Base-by-base conservation (phyloP, 2,113 vertebrate genomes). In the Potamarius usumacintae region DNA sequence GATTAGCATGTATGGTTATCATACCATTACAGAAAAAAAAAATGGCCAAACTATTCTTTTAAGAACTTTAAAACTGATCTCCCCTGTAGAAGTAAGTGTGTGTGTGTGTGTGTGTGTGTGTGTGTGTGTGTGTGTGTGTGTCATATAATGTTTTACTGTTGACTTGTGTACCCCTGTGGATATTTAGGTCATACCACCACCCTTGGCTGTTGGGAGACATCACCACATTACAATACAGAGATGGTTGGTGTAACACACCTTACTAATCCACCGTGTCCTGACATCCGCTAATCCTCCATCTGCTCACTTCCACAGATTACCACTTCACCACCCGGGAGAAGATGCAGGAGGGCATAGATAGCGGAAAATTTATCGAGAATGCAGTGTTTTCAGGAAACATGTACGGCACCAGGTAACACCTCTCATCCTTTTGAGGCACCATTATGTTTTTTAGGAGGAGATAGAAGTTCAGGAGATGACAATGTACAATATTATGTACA, bases 361-460 rank as follows among this genome's bases (percentile, higher is more conserved):
- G 96, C 0, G 97, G 96, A 0, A 95, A 97, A 27, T 99, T 98
- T 91, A 97, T 99, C 0, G 98, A 99, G 90, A 96, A 97, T 0
- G 97, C 97, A 0, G 97, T 97, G 90, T 99, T 99, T 93, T 99
- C 98, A 0, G 97, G 97, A 17, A 99, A 99, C 84, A 93, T 99
- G 92, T 99, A 99, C 0, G 98, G 98, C 89, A 99, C 98, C 20
- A 99, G 98, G 98, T 99, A 90, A 89, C 0, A 90, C 7, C 58
- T 48, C 15, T 58, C 25, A 30, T 27, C 4, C 50, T 25, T 86
- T 65, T 63, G 17, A 27, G 42, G 30, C 67, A 57, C 52, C 3
- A 18, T 27, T 67, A 67, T 67, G 69, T 15, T 20, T 25, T 42
- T 62, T 83, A 6, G 17, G 10, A 50, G 72, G 50, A 11, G 42